Conservation (phyloP, 2,888 invertebrate species). For the Balanococcus diminutus region DNA sequence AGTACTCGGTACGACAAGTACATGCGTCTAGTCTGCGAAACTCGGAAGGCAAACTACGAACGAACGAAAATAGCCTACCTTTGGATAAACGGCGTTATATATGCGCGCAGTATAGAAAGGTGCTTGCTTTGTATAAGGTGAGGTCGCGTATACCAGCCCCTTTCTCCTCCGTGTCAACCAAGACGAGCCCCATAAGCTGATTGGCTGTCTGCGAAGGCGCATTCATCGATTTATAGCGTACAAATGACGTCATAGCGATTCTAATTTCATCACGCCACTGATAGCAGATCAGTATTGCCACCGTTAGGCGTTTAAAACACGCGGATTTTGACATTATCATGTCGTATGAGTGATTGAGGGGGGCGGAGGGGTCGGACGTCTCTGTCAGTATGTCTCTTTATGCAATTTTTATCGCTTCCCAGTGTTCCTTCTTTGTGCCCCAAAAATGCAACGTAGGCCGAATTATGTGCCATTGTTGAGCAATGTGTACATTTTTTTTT, state of each 20-base stretch:
- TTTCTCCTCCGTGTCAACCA: neutral
- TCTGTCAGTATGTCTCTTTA: neutral
- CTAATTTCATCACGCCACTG: slow-evolving; percentile 51
- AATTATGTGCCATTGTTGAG: neutral
- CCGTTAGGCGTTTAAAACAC: neutral
- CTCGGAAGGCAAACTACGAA: neutral
- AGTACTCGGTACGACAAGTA: neutral
- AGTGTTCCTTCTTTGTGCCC: neutral
- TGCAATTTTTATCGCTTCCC: neutral
- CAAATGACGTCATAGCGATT: slow-evolving; percentile 48
- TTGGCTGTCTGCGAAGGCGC: slow-evolving; percentile 54
- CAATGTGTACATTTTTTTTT: neutral
- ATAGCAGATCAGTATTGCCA: slow-evolving; percentile 48
- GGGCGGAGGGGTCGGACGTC: neutral
- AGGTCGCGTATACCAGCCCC: slow-evolving; percentile 7
- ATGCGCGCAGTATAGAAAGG: slow-evolving; percentile 42
- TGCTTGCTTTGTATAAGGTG: slow-evolving; percentile 38
- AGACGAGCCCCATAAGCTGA: slow-evolving; percentile 40
- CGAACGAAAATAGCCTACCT: slow-evolving; percentile 21
- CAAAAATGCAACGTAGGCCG: neutral
- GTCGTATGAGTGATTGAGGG: neutral
- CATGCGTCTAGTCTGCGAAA: neutral
- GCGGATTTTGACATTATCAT: neutral
- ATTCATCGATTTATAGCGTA: slow-evolving; percentile 51
- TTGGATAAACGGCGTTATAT: slow-evolving; percentile 1